Base-by-base conservation (phyloP, 2,797 vertebrate genomes). In the Molossus alvarezi region DNA sequence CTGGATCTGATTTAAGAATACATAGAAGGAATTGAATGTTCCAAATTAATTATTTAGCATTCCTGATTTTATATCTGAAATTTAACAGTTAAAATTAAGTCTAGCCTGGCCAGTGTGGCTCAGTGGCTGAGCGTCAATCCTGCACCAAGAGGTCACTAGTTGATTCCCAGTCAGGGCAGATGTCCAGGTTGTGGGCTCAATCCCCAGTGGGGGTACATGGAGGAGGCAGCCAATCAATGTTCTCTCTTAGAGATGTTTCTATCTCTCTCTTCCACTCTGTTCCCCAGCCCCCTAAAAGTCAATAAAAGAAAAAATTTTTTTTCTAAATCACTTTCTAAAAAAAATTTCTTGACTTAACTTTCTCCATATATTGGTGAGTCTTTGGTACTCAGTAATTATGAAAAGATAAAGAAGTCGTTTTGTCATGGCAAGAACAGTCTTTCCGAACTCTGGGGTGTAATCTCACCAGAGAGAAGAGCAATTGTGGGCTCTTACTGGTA, bases 321-420 rank as follows among this genome's bases (percentile, higher is more conserved):
- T 41, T 41, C 6, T 41, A 83, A 58, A 58, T 84, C 10, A 72
- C 27, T 41, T 89, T 29, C 81, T 23, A 65, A 55, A 85, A 71
- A 41, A 33, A 20, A 13, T 72, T 58, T 8, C 64, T 33, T 37
- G 55, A 51, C 25, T 67, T 17, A 29, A 60, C 14, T 79, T 84
- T 88, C 41, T 60, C n/a, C 13, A 2, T 88, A 37, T 81, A 77
- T 85, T 81, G 45, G 20, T 27, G 88, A 41, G 8, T 72, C 23
- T 71, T 21, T 37, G 90, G 2, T 88, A 27, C 65, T 91, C 41
- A 62, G 55, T 71, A 62, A 76, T 67, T 88, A 89, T 83, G 69
- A 57, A 79, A 85, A 77, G 41, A 37, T 65, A 71, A 65, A 84
- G 29, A 93, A 84, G 27, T 62, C 12, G 11, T 97, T 91, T 48